Percentiles rank a stretch among this genome's conserved stretches.
phyloP scores from a whole-genome alignment of 1,140 invertebrate species.

The Nomia melanderi region DNA sequence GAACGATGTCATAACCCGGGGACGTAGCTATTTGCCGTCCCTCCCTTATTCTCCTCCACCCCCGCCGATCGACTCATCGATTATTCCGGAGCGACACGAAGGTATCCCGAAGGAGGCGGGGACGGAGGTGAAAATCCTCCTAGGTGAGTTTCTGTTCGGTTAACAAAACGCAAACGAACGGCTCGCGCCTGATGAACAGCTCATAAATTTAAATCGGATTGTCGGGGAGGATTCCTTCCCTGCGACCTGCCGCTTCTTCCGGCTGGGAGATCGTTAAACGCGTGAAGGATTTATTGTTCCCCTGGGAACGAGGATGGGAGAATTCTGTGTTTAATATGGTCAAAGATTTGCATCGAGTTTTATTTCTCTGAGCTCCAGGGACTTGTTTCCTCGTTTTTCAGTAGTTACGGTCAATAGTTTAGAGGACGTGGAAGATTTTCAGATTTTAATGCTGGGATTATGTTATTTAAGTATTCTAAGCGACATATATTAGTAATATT shows the following conservation, averaged over 20 bases:
- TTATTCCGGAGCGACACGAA: slow-evolving; percentile 25
- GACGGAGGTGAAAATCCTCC: background rate
- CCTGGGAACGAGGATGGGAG: no score
- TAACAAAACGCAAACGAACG: slow-evolving; percentile 37
- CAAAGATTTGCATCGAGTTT: no score
- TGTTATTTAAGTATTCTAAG: no score
- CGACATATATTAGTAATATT: no score
- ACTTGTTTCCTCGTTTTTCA: background rate
- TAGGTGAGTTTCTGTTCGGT: background rate
- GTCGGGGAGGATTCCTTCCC: background rate
- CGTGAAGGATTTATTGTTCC: background rate
- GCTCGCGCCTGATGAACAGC: slow-evolving; percentile 25
- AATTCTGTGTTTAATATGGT: no score
- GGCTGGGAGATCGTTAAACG: background rate
- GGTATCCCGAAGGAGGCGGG: background rate
- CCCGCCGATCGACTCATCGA: slow-evolving; percentile 33
- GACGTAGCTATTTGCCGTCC: slow-evolving; percentile 42
- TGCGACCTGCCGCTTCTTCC: background rate
- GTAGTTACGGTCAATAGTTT: background rate
- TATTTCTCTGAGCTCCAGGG: no score
- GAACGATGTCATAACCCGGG: slow-evolving; percentile 44
- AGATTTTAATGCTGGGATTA: no score
- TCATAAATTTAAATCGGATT: slow-evolving; percentile 49
- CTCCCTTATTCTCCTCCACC: slow-evolving; percentile 1
- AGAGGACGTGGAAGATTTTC: no score